These are phyloP conservation scores for Campoplex capitator DNA, from an alignment of 2,888 invertebrate genomes.

Conservation along the genomic window DNA sequence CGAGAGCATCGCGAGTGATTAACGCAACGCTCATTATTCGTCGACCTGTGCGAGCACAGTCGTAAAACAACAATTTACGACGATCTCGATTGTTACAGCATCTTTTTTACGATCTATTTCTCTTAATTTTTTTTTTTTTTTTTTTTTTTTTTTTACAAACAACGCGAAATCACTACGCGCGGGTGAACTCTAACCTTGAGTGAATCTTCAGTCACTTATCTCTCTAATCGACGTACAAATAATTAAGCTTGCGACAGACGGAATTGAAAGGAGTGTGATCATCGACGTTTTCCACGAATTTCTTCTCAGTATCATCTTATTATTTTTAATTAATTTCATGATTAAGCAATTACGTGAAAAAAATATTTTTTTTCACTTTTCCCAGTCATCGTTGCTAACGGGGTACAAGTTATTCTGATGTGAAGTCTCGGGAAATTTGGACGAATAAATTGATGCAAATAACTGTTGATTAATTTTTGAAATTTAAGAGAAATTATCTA, in stretches of 20 bases:
- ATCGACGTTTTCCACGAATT: not conserved
- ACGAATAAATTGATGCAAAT: not conserved
- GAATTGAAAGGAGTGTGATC: not conserved
- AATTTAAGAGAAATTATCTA: too few relatives aligned
- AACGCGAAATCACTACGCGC: constrained; percentile 11
- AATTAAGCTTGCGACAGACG: not conserved
- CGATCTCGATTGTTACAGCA: not conserved
- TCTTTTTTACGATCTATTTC: constrained; percentile 10
- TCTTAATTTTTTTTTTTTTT: not conserved
- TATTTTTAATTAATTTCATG: not conserved
- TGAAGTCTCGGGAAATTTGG: too few relatives aligned
- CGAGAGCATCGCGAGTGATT: constrained; percentile 28
- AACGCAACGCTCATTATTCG: constrained; percentile 43
- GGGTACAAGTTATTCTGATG: too few relatives aligned
- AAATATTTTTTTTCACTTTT: too few relatives aligned
- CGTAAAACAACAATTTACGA: constrained; percentile 28
- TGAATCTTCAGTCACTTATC: not conserved
- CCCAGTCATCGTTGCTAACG: too few relatives aligned
- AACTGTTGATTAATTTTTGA: too few relatives aligned
- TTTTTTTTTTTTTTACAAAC: not conserved
- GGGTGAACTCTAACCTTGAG: constrained; percentile 10
- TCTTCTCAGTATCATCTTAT: not conserved
- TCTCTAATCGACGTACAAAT: not conserved
- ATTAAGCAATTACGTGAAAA: not conserved
- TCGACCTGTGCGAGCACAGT: constrained; percentile 11